These are phyloP conservation scores for Poeciliopsis infans DNA, from an alignment of 2,797 vertebrate species.

Conservation along the genomic window DNA sequence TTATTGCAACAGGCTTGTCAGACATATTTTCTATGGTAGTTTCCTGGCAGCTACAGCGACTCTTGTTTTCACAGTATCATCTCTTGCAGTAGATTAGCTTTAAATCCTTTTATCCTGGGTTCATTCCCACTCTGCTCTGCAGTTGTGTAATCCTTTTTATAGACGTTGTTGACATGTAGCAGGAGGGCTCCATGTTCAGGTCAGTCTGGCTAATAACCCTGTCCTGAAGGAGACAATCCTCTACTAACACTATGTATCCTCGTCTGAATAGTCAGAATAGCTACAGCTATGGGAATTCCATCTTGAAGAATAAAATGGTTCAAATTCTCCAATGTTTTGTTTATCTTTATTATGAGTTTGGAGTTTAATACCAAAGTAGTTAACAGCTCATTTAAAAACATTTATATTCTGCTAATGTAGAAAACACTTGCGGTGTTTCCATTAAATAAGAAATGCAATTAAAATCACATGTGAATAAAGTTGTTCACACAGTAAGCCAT, in stretches of 20 bases:
- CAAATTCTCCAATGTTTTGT: not conserved
- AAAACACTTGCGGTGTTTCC: too few species aligned
- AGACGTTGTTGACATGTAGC: constrained; percentile 15
- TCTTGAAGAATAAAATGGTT: not conserved
- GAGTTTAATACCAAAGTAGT: not conserved
- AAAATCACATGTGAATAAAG: too few species aligned
- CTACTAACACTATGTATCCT: not conserved
- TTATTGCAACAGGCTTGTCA: too few species aligned
- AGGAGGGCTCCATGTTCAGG: constrained; percentile 4
- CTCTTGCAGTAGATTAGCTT: constrained; percentile 29
- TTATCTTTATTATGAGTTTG: not conserved
- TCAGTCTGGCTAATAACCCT: constrained; percentile 13
- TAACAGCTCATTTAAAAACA: not conserved
- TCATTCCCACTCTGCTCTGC: not conserved
- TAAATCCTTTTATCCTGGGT: constrained; percentile 34
- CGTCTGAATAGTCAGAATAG: not conserved
- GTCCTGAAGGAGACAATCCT: not conserved
- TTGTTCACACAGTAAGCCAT: too few species aligned
- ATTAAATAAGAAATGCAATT: too few species aligned
- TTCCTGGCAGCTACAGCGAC: not conserved
- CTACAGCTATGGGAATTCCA: not conserved
- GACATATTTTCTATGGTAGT: not conserved
- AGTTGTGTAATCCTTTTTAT: constrained; percentile 29
- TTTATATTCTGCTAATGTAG: too few species aligned
- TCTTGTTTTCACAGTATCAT: constrained; percentile 8